Evolutionary conservation across 1,140 invertebrate species (phyloP), one percentile per base, ranked within the genome.

Genomic region (Anagrus nilaparvatae): DNA sequence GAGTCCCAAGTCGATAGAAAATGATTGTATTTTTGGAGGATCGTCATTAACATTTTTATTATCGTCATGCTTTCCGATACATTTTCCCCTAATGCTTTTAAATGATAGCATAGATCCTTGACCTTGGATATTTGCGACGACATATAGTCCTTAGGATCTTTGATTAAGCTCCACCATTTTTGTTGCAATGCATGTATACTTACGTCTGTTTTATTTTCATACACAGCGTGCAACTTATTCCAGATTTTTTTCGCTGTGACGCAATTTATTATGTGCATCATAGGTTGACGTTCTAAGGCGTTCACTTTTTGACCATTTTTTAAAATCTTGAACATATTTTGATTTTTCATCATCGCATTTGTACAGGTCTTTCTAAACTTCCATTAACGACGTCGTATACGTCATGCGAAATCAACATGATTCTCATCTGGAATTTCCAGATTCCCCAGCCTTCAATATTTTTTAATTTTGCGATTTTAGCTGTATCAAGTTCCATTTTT

Each of bases 131-230:
- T 49, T 28, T 49, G 45, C 21, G 34, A 16, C 2, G 47, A 39
- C 18, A 55, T 47, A 25, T 34, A 30, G n/a, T 52, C 46, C 12
- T 18, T 36, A 10, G 34, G 41, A 13, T 51, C 44, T 23, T 48
- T 56, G 12, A 43, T 44, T 12, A 43, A 44, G 20, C 31, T 33
- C 33, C 51, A 64, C 44, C 58, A 63, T 14, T 53, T 31, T 44
- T 65, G 51, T 28, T 61, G 52, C 6, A 63, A 29, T 14, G 63
- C 48, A 31, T 66, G 58, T 1, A 60, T 43, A 19, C 43, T 60
- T 1, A 52, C 50, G 36, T 63, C 54, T 0, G 57, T 54, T 48
- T 58, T 61, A 17, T 63, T 55, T 29, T 65, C 63, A 32, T 63
- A 61, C 1, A 65, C 46, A 19, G 51, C 46, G 1, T 38, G 19